Conservation (phyloP, 2,113 vertebrate species). For the Odontophorus gujanensis region DNA sequence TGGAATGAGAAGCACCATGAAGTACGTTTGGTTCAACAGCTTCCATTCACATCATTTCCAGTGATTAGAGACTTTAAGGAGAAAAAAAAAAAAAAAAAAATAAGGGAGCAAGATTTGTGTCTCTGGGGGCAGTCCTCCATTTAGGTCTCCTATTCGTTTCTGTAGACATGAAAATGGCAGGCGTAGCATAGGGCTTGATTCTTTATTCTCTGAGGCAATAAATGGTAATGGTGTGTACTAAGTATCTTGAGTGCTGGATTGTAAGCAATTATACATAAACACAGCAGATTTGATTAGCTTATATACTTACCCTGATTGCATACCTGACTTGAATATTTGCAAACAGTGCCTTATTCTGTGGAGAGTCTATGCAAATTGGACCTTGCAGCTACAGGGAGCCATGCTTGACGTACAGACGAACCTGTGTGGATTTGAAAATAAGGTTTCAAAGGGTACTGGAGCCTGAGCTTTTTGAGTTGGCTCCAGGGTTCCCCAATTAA, state of each 20-base stretch:
- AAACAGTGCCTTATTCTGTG: conserved; percentile 20
- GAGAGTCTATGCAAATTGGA: not conserved
- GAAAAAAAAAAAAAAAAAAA: rapidly evolving
- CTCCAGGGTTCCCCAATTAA: not conserved
- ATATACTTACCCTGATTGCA: not conserved
- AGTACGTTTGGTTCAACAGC: not conserved
- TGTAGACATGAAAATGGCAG: not conserved
- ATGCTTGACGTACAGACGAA: not conserved
- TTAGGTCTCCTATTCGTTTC: not conserved
- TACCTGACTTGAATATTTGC: conserved; percentile 7
- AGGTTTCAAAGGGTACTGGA: not conserved
- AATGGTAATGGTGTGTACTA: not conserved
- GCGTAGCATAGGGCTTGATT: not conserved
- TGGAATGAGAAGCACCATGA: not conserved
- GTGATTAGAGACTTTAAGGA: not conserved
- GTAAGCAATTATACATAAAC: not conserved
- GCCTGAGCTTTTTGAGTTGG: not conserved
- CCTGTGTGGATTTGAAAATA: not conserved
- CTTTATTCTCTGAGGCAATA: not conserved
- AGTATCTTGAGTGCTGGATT: not conserved
- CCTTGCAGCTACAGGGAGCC: not conserved
- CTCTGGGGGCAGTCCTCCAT: not conserved
- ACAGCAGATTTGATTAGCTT: not conserved
- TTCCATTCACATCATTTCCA: not conserved
- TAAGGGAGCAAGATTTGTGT: not conserved